A percentile compares a stretch with the other conserved stretches of the same genome.
phyloP scores from a whole-genome alignment of 2,113 vertebrate genomes.

The Lamprologus ornatipinnis region DNA sequence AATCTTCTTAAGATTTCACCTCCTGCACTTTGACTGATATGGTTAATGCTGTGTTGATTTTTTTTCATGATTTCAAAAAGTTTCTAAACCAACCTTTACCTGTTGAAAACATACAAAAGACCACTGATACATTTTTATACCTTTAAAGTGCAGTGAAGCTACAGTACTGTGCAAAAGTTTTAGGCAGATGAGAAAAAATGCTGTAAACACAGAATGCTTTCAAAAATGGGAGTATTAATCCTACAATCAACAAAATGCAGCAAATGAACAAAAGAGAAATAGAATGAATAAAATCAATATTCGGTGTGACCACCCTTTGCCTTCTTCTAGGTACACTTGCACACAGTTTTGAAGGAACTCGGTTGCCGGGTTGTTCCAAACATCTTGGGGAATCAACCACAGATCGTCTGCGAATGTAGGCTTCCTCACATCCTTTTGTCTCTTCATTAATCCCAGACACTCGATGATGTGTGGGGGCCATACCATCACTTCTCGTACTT shows the following conservation, averaged over 20 bases:
- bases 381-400: neutral
- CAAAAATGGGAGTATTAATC: neutral
- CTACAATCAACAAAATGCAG: neutral
- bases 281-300: neutral
- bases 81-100: neutral
- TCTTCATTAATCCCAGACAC: neutral
- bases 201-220: neutral
- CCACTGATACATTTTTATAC: neutral
- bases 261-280: neutral
- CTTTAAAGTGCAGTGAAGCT: neutral
- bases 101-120: neutral
- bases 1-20: neutral
- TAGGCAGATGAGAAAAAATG: neutral
- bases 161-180: neutral
- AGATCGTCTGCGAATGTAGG: neutral
- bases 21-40: neutral
- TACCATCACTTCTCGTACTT: neutral
- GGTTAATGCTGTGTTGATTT: neutral
- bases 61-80: neutral
- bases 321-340: neutral
- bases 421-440: neutral
- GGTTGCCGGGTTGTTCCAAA: fast-evolving
- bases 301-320: neutral
- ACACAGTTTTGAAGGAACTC: neutral
- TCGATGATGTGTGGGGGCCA: neutral